These are phyloP conservation scores for Asteroscopus sphinx DNA, from an alignment of 2,888 invertebrate species.

Conservation along the genomic window DNA sequence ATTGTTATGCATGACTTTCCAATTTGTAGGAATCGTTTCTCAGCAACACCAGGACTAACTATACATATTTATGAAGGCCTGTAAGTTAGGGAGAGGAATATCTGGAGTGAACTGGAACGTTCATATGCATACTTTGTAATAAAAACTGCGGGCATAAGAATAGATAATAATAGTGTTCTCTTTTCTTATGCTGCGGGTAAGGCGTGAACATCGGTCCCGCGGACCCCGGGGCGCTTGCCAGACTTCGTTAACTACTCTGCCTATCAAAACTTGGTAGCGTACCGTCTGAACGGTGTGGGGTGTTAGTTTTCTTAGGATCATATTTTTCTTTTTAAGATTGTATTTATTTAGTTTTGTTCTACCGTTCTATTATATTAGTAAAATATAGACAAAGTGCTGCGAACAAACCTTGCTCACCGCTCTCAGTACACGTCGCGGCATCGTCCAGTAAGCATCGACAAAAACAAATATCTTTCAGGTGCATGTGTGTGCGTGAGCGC, in stretches of 20 bases:
- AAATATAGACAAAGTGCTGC: too few relatives aligned
- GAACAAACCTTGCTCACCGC: too few relatives aligned
- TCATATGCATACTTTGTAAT: constrained; percentile 78
- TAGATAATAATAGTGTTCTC: too few relatives aligned
- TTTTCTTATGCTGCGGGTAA: constrained; percentile 67
- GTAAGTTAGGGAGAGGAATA: constrained; percentile 60
- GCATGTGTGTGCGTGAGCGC: too few relatives aligned
- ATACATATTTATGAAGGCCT: constrained; percentile 72
- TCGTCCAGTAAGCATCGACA: too few relatives aligned
- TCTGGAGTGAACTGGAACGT: constrained; percentile 53
- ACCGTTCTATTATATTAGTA: too few relatives aligned
- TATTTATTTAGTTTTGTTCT: constrained; percentile 27
- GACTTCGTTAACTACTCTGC: constrained; percentile 33
- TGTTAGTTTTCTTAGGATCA: constrained; percentile 28
- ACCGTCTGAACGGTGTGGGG: constrained; percentile 33
- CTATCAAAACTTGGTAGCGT: constrained; percentile 63
- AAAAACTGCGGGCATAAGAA: too few relatives aligned
- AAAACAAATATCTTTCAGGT: too few relatives aligned
- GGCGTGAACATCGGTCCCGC: constrained; percentile 74
- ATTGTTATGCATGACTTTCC: constrained; percentile 67
- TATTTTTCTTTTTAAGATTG: constrained; percentile 22
- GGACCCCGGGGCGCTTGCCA: constrained; percentile 48
- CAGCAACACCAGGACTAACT: constrained; percentile 59
- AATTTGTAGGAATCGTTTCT: constrained; percentile 64
- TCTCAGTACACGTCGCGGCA: too few relatives aligned